Percentiles rank a stretch among this genome's conserved stretches.
phyloP scores from a whole-genome alignment of 2,888 invertebrate species.

The Baronia brevicornis region DNA sequence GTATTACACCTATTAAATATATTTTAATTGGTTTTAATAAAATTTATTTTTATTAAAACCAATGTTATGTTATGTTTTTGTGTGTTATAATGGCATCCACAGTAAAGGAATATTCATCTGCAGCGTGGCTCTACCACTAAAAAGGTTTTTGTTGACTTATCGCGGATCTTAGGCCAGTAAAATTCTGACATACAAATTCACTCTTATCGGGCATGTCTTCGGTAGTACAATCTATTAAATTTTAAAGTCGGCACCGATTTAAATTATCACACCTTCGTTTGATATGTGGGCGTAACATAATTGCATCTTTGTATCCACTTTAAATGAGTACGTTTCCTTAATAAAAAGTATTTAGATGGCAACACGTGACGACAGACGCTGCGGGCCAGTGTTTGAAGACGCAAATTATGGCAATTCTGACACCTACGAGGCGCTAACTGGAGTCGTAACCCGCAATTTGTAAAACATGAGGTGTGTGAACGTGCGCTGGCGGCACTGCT shows the following conservation, averaged over 20 bases:
- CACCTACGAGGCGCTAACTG: slow-evolving; percentile 75
- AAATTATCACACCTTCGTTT: slow-evolving; percentile 23
- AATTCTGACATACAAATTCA: slow-evolving; percentile 10
- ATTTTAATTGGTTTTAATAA: no score
- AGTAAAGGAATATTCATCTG: no score
- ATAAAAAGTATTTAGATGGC: slow-evolving; percentile 63
- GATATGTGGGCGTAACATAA: slow-evolving; percentile 36
- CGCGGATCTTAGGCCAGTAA: no score
- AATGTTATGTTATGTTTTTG: no score
- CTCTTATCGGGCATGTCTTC: slow-evolving; percentile 7
- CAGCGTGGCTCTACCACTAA: no score
- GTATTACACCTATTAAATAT: no score
- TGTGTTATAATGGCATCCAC: no score
- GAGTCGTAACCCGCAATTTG: slow-evolving; percentile 62
- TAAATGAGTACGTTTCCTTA: slow-evolving; percentile 48
- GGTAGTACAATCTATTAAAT: slow-evolving; percentile 10
- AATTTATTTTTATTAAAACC: no score
- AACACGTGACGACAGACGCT: slow-evolving; percentile 70
- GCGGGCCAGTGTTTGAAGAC: slow-evolving; percentile 47
- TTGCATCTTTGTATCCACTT: slow-evolving; percentile 42
- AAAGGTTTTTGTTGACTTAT: no score
- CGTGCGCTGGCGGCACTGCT: slow-evolving; percentile 28
- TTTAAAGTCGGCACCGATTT: slow-evolving; percentile 12
- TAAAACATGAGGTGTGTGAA: slow-evolving; percentile 39
- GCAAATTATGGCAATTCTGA: slow-evolving; percentile 75